Evolutionary conservation across 2,113 vertebrate species (phyloP), one percentile per base, ranked within the genome.

Genomic region (Apodemus speciosus): DNA sequence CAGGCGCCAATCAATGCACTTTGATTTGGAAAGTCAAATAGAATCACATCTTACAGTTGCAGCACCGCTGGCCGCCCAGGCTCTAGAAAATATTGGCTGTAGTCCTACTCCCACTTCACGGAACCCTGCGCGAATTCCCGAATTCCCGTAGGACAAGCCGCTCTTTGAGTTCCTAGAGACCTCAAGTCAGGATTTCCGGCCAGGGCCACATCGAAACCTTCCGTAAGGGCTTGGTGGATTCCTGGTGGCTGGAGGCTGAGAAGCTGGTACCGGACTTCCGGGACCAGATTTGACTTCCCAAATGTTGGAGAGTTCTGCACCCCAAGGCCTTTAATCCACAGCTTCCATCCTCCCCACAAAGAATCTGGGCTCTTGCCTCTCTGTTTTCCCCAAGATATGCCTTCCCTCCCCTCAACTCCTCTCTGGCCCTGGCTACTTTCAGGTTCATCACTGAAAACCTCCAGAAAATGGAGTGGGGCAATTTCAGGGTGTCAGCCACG

Each of bases 11-110:
- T 97, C 95, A 97, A 94, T 95, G 95, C 89, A 94, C 94, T 95
- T 95, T 94, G 93, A 97, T 97, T 97, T 90, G 88, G 90, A 95
- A 97, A 98, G 97, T 97, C 97, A 97, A 97, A 98, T 96, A 93
- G 96, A 97, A 97, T 97, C 97, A 95, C 84, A 56, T 94, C 97
- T 85, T 95, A 83, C 62, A 87, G 38, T 75, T 89, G 27, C 23
- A n/a, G 95, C 71, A 25, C 30, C 30, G 38, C 92, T 87, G 68
- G 62, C 85, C 13, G 15, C 88, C 73, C 46, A 68, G 49, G 43
- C 79, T 84, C 60, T n/a, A n/a, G n/a, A n/a, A n/a, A n/a, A n/a
- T n/a, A n/a, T n/a, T n/a, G n/a, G n/a, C n/a, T 88, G 35, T 7
- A 60, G 66, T 46, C 81, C 38, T 92, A 56, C 27, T 35, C 35